Conservation (phyloP, 2,113 vertebrate species). For the Mobula birostris region DNA sequence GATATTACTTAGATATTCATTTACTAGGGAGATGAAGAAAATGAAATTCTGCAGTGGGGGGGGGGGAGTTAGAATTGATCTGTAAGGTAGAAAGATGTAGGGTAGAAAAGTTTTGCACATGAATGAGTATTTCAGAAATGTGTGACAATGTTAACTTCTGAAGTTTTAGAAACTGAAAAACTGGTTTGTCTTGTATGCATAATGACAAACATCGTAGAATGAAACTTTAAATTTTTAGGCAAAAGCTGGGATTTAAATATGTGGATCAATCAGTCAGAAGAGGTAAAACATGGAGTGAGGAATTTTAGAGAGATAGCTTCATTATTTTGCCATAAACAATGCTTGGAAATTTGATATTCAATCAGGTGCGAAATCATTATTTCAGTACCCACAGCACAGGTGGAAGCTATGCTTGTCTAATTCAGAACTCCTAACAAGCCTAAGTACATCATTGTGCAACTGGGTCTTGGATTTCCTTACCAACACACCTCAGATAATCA, state of each 20-base stretch:
- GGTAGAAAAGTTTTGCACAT: neutral
- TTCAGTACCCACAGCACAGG: neutral
- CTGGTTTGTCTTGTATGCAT: neutral
- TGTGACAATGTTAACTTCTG: neutral
- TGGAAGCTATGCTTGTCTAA: neutral
- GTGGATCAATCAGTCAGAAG: neutral
- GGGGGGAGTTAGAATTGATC: neutral
- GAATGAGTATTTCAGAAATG: neutral
- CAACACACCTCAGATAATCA: too few species aligned
- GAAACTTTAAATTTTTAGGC: neutral
- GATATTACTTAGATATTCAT: neutral
- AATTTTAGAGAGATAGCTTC: neutral
- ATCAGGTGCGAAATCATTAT: neutral
- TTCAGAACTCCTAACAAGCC: neutral
- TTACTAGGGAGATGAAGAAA: neutral
- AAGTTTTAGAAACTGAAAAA: neutral
- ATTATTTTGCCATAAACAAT: neutral
- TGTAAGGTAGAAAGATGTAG: neutral
- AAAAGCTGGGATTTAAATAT: neutral
- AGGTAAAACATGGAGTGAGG: neutral
- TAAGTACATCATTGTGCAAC: too few species aligned
- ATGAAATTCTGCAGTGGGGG: neutral
- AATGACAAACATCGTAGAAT: neutral
- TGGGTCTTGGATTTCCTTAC: too few species aligned
- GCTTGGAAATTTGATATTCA: neutral